Percentiles rank a stretch among this genome's conserved stretches.
These are phyloP conservation scores for Lordiphosa fenestrarum DNA, from an alignment of 2,888 invertebrate genomes.

Conservation along the genomic window DNA sequence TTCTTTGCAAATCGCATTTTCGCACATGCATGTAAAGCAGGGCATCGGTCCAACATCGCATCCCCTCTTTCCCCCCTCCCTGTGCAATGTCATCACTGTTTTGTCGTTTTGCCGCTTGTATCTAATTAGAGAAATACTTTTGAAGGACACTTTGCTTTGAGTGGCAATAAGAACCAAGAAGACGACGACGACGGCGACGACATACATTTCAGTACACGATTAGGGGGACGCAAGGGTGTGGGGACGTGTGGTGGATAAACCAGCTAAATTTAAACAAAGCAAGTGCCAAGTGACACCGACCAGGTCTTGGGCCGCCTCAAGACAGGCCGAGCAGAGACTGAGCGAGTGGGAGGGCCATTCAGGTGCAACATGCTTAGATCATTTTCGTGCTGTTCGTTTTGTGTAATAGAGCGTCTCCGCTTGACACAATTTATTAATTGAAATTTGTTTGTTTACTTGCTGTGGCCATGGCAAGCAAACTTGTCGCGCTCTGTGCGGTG, in stretches of 20 bases:
- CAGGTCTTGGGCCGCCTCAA: conserved; percentile 31
- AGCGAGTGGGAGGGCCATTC: conserved; percentile 26
- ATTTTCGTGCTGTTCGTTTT: conserved; percentile 28
- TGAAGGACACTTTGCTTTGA: conserved; percentile 71
- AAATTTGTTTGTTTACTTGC: conserved; percentile 64
- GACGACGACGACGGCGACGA: conserved; percentile 27
- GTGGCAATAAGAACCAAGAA: conserved; percentile 53
- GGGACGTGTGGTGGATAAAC: background rate
- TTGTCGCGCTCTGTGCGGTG: conserved; percentile 13
- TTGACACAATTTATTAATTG: conserved; percentile 73
- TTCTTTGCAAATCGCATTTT: conserved; percentile 44
- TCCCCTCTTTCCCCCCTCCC: background rate
- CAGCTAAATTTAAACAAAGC: conserved; percentile 34
- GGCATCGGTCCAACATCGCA: conserved; percentile 28
- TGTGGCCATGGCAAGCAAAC: conserved; percentile 13
- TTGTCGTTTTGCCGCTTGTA: conserved; percentile 57
- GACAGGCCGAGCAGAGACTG: conserved; percentile 12
- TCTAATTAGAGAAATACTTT: conserved; percentile 77
- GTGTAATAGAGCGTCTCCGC: conserved; percentile 66
- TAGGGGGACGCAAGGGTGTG: conserved; percentile 2
- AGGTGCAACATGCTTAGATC: conserved; percentile 46
- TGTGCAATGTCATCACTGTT: conserved; percentile 28
- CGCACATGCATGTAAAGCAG: conserved; percentile 39
- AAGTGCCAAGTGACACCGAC: conserved; percentile 34
- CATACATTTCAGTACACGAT: conserved; percentile 39